A percentile compares a stretch with the other conserved stretches of the same genome.
Evolutionary conservation across 2,797 vertebrate genomes (phyloP).

Genomic region (Coccyzus lansbergi): DNA sequence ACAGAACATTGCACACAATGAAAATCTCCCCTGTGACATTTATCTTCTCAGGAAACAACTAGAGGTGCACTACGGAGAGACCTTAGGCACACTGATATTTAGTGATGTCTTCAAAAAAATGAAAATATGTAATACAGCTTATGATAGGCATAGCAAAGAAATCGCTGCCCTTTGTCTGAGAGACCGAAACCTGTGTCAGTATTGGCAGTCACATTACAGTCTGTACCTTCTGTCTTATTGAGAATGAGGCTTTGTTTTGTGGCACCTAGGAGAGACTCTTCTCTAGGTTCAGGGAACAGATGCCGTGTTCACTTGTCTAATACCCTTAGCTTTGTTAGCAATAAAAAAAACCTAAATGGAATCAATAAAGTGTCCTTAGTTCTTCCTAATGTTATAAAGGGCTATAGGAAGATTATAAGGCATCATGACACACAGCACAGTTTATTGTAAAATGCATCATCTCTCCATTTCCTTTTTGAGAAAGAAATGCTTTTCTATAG

Average conservation of each 20-base stretch:
- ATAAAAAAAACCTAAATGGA: not conserved
- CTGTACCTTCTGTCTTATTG: not conserved
- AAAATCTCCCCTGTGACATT: not conserved
- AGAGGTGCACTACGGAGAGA: fast-evolving
- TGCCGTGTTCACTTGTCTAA: not conserved
- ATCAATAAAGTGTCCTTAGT: not conserved
- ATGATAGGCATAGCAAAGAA: not conserved
- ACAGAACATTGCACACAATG: not conserved
- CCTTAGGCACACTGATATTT: not conserved
- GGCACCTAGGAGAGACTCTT: not conserved
- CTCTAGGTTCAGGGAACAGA: not conserved
- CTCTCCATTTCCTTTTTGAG: not conserved
- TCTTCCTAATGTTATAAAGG: not conserved
- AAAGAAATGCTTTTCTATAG: not conserved
- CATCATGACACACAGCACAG: not conserved
- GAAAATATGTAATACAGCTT: not conserved
- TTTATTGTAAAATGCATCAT: not conserved
- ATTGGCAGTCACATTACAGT: not conserved
- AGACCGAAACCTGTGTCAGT: not conserved
- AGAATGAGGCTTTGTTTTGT: not conserved
- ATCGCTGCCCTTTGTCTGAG: not conserved
- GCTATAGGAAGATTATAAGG: not conserved
- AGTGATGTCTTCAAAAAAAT: not conserved
- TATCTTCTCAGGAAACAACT: not conserved
- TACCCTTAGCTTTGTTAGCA: not conserved